Evolutionary conservation across 2,888 invertebrate species (phyloP).

Genomic region (Chouioia cunea): DNA sequence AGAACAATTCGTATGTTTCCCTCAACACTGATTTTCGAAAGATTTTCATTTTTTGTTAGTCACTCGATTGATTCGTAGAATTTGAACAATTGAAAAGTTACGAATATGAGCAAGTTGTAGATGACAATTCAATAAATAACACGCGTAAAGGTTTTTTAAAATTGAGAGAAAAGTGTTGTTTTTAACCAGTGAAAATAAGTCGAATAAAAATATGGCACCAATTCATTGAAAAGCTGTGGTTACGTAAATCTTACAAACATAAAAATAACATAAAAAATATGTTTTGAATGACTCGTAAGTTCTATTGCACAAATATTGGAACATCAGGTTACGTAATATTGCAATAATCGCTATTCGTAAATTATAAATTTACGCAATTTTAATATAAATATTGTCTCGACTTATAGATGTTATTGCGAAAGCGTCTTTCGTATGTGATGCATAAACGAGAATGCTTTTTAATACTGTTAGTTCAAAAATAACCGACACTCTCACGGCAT

Average conservation of each 20-base stretch:
- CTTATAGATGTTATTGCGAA: conserved; percentile 14
- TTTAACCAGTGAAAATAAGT: conserved; percentile 46
- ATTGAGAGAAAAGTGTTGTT: conserved; percentile 30
- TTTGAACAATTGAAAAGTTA: background rate
- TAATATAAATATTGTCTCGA: conserved; percentile 48
- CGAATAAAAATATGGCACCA: conserved; percentile 35
- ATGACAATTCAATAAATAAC: background rate
- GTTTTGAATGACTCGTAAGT: conserved; percentile 22
- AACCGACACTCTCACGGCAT: conserved; percentile 10
- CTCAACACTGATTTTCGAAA: conserved; percentile 2
- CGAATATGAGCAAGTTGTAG: conserved; percentile 6
- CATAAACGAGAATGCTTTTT: conserved; percentile 46
- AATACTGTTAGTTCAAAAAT: conserved; percentile 48
- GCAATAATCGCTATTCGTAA: conserved; percentile 42
- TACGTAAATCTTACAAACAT: background rate
- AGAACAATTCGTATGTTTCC: conserved; percentile 26
- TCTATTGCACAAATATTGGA: conserved; percentile 45
- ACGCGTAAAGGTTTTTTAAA: conserved; percentile 1
- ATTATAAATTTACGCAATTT: conserved; percentile 47
- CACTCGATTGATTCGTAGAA: conserved; percentile 1
- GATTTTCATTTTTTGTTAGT: background rate
- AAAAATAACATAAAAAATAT: background rate
- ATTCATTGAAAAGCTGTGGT: conserved; percentile 16
- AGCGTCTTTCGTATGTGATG: conserved; percentile 31
- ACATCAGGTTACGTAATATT: conserved; percentile 24